A percentile compares a stretch with the other conserved stretches of the same genome.
Conservation (phyloP, 2,113 vertebrate genomes). For the Dicrurus megarhynchus region DNA sequence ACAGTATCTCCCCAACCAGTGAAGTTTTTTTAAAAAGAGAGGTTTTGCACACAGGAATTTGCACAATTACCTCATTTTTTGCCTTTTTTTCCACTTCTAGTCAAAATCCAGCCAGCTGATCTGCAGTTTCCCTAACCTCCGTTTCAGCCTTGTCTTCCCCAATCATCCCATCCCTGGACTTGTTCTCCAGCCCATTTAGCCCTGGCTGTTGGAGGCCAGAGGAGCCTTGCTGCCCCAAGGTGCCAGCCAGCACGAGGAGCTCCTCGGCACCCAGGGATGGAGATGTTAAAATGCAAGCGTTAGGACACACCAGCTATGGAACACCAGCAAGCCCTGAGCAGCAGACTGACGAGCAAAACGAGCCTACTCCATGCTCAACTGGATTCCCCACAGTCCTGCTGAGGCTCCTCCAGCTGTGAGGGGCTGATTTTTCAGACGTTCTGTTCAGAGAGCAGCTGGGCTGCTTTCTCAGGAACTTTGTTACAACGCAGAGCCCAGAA, state of each 20-base stretch:
- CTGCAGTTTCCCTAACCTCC: not conserved
- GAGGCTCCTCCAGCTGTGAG: not conserved
- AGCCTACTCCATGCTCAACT: not conserved
- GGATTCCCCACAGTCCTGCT: not conserved
- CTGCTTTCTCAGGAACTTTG: not conserved
- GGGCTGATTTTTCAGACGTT: not conserved
- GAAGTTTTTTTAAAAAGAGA: not conserved
- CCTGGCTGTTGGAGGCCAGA: not conserved
- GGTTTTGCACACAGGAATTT: not conserved
- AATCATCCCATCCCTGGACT: fast-evolving
- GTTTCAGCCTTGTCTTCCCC: not conserved
- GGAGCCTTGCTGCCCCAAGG: not conserved
- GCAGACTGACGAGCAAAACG: not conserved
- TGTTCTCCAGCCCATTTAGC: not conserved
- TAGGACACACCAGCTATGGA: not conserved
- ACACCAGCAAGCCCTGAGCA: not conserved
- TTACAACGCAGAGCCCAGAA: not conserved
- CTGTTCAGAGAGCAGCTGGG: not conserved
- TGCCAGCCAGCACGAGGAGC: fast-evolving
- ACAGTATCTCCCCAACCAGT: not conserved
- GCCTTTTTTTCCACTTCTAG: not conserved
- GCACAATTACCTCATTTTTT: not conserved
- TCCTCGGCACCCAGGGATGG: not conserved
- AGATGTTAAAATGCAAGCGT: not conserved
- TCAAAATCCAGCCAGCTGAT: not conserved